phyloP scores from a whole-genome alignment of 2,113 vertebrate species.

The Prietella phreatophila region DNA sequence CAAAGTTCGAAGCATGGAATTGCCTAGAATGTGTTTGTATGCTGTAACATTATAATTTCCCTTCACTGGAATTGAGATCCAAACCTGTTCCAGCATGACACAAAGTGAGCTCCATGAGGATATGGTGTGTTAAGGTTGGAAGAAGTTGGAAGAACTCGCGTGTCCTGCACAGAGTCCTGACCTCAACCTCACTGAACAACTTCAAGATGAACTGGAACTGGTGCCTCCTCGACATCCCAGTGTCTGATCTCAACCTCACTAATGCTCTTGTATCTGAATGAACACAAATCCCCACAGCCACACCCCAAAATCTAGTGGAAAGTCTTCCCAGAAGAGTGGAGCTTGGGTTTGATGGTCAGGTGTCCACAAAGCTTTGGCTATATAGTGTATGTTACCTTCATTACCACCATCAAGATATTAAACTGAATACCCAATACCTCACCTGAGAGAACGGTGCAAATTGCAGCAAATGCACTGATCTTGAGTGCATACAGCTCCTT shows the following conservation, averaged over 20 bases:
- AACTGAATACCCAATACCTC: background rate
- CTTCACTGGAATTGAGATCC: background rate
- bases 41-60: background rate
- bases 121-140: background rate
- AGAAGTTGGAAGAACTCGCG: background rate
- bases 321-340: background rate
- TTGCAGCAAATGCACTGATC: conserved; percentile 80
- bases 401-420: background rate
- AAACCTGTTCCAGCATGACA: background rate
- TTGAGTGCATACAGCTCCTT: conserved; percentile 78
- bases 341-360: background rate
- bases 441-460: conserved; percentile 79
- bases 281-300: background rate
- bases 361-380: background rate
- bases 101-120: background rate
- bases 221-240: background rate
- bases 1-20: background rate
- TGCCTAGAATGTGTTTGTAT: background rate
- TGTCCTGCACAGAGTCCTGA: background rate
- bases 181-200: background rate
- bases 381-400: background rate
- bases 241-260: background rate
- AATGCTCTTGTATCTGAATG: background rate
- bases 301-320: background rate
- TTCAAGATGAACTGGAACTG: background rate